These are phyloP conservation scores for Notarius quadriscutis DNA, from an alignment of 2,113 vertebrate genomes.

Conservation along the genomic window DNA sequence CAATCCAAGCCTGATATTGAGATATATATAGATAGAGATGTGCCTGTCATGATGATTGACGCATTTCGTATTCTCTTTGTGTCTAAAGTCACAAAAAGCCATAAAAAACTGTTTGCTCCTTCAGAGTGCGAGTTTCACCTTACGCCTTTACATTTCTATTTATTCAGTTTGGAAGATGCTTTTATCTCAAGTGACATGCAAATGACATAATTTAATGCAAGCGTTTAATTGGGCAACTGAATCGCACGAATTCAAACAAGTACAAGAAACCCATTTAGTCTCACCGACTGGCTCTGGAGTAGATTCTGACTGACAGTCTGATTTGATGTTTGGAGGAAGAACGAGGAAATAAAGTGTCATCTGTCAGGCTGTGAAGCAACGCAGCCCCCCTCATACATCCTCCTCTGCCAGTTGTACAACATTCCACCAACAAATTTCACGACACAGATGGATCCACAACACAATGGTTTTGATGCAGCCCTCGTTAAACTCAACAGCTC, in stretches of 20 bases:
- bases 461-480: not conserved
- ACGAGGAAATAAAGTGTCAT: constrained; percentile 15
- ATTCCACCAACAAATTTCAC: constrained; percentile 22
- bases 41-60: constrained; percentile 56
- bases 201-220: not conserved
- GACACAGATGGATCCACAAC: constrained; percentile 16
- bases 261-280: constrained; percentile 35
- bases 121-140: not conserved
- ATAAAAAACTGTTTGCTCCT: constrained; percentile 39
- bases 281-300: constrained; percentile 37
- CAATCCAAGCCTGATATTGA: constrained; percentile 17
- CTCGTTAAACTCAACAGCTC: not conserved
- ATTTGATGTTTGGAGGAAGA: constrained; percentile 15
- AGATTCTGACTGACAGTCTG: constrained; percentile 56
- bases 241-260: constrained; percentile 47
- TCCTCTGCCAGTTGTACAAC: constrained; percentile 25
- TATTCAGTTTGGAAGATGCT: not conserved
- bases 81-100: constrained; percentile 44
- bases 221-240: not conserved
- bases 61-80: constrained; percentile 59
- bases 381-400: constrained; percentile 27
- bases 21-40: not conserved
- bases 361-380: constrained; percentile 37
- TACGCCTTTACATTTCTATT: not conserved
- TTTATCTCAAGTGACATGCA: not conserved